Evolutionary conservation across 2,797 vertebrate species (phyloP).

Genomic region (Acrossocheilus wenchowensis): DNA sequence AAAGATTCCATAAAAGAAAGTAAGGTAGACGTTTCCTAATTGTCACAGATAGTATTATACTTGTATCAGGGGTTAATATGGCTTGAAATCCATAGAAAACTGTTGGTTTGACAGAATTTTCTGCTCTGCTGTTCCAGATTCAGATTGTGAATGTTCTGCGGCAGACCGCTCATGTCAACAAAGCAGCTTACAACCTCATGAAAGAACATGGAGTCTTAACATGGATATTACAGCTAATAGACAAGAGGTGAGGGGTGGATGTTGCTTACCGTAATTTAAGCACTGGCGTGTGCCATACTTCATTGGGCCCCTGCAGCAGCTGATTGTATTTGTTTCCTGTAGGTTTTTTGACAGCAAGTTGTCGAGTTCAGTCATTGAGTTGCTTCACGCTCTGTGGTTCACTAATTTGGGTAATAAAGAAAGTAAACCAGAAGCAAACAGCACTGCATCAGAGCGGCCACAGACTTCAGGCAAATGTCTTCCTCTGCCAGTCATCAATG

Average conservation of each 20-base stretch:
- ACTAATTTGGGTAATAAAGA: constrained; percentile 84
- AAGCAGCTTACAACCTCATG: constrained; percentile 86
- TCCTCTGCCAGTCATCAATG: constrained; percentile 84
- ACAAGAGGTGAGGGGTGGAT: constrained; percentile 78
- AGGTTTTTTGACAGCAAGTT: constrained; percentile 83
- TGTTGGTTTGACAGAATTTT: neutral
- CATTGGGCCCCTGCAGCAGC: neutral
- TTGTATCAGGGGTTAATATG: neutral
- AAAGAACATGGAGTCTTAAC: constrained; percentile 86
- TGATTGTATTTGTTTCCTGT: constrained; percentile 7
- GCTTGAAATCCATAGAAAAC: neutral
- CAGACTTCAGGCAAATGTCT: constrained; percentile 79
- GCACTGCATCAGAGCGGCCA: constrained; percentile 31
- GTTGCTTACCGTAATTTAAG: neutral
- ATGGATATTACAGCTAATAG: constrained; percentile 83
- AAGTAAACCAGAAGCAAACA: constrained; percentile 19
- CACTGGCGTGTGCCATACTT: neutral
- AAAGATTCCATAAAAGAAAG: no score
- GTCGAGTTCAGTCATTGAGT: constrained; percentile 77
- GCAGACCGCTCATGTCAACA: constrained; percentile 78
- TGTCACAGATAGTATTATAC: neutral
- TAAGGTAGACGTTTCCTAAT: neutral
- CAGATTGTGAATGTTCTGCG: constrained; percentile 85
- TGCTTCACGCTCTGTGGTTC: constrained; percentile 87
- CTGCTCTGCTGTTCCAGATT: constrained; percentile 68